Evolutionary conservation across 2,113 vertebrate species (phyloP), one percentile per base, ranked within the genome.

Genomic region (Sylvilagus bachmani): DNA sequence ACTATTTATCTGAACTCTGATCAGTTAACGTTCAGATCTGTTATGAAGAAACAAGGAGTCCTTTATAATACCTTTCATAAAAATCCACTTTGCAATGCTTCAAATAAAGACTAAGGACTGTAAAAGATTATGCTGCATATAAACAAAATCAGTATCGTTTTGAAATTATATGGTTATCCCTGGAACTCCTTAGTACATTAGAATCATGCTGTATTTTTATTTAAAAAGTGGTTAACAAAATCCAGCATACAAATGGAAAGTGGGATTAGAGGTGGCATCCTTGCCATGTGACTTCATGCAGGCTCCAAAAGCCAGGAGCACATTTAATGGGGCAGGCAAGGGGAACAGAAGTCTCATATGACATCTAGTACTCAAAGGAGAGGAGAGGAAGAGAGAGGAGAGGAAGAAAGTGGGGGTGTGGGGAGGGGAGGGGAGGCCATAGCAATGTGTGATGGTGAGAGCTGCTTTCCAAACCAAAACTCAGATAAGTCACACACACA

Each of bases 1-100:
- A 98, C 98, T 99, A 99, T 98, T 98, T 98, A 99, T 99, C 98
- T 98, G 98, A 98, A 99, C 98, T 98, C 98, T 98, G 98, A 98
- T 99, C 98, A 98, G 98, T 98, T 98, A 98, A 98, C 93, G 98
- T 98, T 98, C 98, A 98, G 98, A 98, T 98, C 98, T 98, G 98
- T 98, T 99, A 98, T 97, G 97, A 98, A 98, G 98, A 98, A 98
- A 98, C 98, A 98, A 98, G 98, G 97, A 98, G 97, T 98, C 97
- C 95, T 99, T 98, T 98, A 98, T 98, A 98, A 98, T 97, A 98
- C 98, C 98, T 99, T 98, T 98, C 98, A 99, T 99, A 99, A 99
- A 98, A 99, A 98, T 98, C 98, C 98, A 98, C 98, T 99, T 98
- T 98, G 98, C 98, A 98, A 98, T 99, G 98, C 97, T 98, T 99